A percentile compares a stretch with the other conserved stretches of the same genome.
Evolutionary conservation across 2,888 invertebrate species (phyloP).

Genomic region (Stenchaetothrips biformis): DNA sequence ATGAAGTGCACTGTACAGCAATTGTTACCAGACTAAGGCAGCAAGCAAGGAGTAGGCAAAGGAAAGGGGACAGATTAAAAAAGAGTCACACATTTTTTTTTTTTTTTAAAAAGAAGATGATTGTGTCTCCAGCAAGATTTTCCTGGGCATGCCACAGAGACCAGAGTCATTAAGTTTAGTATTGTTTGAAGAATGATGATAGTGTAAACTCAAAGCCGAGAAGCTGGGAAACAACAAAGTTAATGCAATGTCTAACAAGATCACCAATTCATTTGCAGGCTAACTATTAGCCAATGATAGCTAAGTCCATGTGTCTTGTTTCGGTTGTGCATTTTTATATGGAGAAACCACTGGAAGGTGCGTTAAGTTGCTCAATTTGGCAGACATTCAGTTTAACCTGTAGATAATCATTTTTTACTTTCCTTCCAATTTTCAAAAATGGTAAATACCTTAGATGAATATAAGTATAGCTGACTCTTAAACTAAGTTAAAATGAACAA

Average conservation of each 20-base stretch:
- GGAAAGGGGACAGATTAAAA: constrained; percentile 4
- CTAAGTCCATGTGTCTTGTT: background rate
- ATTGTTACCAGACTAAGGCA: constrained; percentile 25
- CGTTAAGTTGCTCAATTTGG: constrained; percentile 49
- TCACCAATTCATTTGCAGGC: background rate
- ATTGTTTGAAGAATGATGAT: constrained; percentile 1
- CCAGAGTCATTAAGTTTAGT: background rate
- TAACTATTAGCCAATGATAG: background rate
- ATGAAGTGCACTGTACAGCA: constrained; percentile 30
- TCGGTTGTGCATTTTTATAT: background rate
- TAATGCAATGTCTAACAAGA: constrained; percentile 22
- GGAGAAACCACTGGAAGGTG: constrained; percentile 49
- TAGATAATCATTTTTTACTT: background rate
- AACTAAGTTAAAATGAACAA: constrained; percentile 29
- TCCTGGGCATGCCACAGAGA: background rate
- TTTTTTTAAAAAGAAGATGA: constrained; percentile 27
- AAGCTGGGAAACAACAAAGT: background rate
- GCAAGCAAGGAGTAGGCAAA: constrained; percentile 4
- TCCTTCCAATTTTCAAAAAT: constrained; percentile 37
- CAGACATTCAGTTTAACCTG: constrained; percentile 35
- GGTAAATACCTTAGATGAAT: constrained; percentile 32
- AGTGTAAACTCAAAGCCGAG: background rate
- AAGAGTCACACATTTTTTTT: constrained; percentile 36
- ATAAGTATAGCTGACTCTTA: constrained; percentile 32
- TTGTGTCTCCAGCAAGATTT: too few species aligned